Conservation (phyloP, 2,113 vertebrate genomes). For the Ictidomys tridecemlineatus region DNA sequence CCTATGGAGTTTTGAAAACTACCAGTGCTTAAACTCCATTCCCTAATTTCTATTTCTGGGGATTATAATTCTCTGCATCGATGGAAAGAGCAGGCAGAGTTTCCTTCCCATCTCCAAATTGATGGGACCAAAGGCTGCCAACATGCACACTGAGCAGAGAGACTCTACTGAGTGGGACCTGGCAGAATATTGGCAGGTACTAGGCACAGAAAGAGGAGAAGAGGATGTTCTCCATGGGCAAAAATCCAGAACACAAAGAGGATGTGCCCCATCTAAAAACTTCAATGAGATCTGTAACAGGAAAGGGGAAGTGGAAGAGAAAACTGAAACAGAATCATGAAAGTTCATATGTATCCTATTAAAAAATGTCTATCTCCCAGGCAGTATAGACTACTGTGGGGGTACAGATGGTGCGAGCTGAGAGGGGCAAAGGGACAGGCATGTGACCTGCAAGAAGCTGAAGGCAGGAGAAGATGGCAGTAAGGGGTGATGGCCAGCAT, state of each 20-base stretch:
- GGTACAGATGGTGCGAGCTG: neutral
- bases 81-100: neutral
- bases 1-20: neutral
- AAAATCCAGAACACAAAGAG: no score
- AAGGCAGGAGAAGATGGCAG: neutral
- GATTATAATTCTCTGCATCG: neutral
- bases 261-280: rapidly evolving
- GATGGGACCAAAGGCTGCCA: neutral
- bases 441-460: neutral
- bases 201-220: neutral
- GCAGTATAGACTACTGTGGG: neutral
- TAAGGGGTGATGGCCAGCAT: no score
- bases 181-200: neutral
- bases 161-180: neutral
- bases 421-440: no score
- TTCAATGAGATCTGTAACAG: neutral
- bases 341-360: neutral
- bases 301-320: neutral
- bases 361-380: neutral
- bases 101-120: neutral
- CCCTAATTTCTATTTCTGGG: no score
- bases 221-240: neutral
- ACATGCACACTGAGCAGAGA: neutral
- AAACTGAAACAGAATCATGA: neutral
- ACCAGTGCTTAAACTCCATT: neutral